Conservation (phyloP, 2,113 vertebrate genomes). For the Menura novaehollandiae region DNA sequence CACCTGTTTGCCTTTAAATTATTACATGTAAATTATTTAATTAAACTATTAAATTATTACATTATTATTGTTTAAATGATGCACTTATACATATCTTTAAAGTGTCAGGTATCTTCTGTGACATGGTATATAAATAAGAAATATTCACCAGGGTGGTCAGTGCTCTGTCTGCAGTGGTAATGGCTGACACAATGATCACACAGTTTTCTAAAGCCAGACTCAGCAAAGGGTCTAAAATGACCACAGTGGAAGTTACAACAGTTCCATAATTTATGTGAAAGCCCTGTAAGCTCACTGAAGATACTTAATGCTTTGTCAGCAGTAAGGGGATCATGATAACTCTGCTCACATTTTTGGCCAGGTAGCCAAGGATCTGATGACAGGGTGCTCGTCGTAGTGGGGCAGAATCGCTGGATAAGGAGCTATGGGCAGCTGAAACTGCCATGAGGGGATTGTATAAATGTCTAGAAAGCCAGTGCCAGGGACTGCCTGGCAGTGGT, state of each 20-base stretch:
- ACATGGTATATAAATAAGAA: not conserved
- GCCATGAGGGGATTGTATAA: not conserved
- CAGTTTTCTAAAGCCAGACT: not conserved
- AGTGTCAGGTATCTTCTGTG: not conserved
- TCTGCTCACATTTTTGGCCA: not conserved
- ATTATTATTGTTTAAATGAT: not conserved
- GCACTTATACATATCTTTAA: not conserved
- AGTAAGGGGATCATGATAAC: not conserved
- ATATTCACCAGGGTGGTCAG: too few relatives aligned
- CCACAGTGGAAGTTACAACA: not conserved
- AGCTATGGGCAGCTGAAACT: not conserved
- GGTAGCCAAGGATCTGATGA: not conserved
- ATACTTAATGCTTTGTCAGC: not conserved
- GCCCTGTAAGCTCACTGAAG: not conserved
- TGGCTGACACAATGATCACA: not conserved
- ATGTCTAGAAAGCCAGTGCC: not conserved
- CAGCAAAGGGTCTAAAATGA: not conserved
- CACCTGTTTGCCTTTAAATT: not conserved
- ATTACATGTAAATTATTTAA: not conserved
- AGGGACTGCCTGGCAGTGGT: not conserved
- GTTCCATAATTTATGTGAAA: not conserved
- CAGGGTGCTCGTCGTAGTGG: not conserved
- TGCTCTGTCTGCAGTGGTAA: not conserved
- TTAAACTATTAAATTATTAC: not conserved
- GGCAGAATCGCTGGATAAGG: not conserved